These are phyloP conservation scores for Aplysia californica DNA, from an alignment of 1,140 invertebrate genomes.

Conservation along the genomic window DNA sequence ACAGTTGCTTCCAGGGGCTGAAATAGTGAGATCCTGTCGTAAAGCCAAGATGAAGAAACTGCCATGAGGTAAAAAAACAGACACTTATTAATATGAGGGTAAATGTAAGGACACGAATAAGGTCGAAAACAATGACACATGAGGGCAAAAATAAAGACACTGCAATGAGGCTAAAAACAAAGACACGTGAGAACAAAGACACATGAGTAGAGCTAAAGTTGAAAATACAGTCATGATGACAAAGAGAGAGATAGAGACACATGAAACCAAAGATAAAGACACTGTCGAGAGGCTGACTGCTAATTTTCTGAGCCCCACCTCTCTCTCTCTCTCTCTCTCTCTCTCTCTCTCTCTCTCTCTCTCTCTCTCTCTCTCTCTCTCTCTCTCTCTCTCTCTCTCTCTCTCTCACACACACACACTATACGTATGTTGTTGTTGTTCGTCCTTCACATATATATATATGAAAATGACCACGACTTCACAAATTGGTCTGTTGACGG, in stretches of 20 bases:
- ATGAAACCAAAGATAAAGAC: background rate
- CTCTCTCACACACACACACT: background rate
- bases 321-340: background rate
- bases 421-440: background rate
- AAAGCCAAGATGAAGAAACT: too few species aligned
- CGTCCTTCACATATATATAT: background rate
- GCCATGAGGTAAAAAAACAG: too few species aligned
- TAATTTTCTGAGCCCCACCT: background rate
- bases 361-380: background rate
- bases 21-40: too few species aligned
- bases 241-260: background rate
- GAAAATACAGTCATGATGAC: background rate
- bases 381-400: constrained; percentile 2
- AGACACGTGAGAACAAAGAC: background rate
- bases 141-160: background rate
- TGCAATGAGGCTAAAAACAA: background rate
- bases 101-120: too few species aligned
- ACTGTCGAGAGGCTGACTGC: background rate
- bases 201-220: background rate
- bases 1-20: too few species aligned
- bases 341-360: background rate
- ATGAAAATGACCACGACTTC: too few species aligned
- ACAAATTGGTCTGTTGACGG: too few species aligned
- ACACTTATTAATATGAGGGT: too few species aligned
- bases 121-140: too few species aligned